phyloP scores from a whole-genome alignment of 1,140 invertebrate genomes.

The Trigoniulus corallinus region DNA sequence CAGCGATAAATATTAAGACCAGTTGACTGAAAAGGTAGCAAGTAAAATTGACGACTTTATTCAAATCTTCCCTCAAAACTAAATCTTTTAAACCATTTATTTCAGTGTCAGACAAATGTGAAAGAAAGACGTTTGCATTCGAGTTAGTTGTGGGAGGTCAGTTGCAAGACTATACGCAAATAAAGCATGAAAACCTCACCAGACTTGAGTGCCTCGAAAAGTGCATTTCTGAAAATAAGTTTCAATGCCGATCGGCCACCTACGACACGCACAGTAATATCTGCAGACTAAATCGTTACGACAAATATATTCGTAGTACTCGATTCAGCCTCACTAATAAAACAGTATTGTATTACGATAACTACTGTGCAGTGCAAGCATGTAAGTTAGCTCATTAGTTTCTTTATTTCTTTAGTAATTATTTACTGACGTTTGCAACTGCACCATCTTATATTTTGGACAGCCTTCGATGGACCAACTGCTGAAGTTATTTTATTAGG shows the following conservation, averaged over 20 bases:
- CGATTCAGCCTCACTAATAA: neutral
- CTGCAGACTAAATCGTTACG: neutral
- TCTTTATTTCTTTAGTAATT: neutral
- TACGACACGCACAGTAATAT: neutral
- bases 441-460: neutral
- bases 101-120: no score
- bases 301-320: neutral
- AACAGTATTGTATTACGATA: neutral
- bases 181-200: neutral
- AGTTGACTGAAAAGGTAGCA: no score
- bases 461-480: neutral
- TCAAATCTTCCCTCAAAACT: no score
- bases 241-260: neutral
- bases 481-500: constrained; percentile 11
- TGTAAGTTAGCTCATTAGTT: neutral
- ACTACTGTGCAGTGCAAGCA: constrained; percentile 6
- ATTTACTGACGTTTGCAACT: neutral
- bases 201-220: neutral
- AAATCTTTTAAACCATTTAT: no score
- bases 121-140: no score
- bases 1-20: no score
- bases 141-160: neutral
- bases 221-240: neutral
- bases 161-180: neutral
- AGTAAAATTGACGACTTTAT: no score